Percentiles rank a stretch among this genome's conserved stretches.
phyloP scores from a whole-genome alignment of 1,140 invertebrate genomes.

The Stenopsyche tienmushanensis region DNA sequence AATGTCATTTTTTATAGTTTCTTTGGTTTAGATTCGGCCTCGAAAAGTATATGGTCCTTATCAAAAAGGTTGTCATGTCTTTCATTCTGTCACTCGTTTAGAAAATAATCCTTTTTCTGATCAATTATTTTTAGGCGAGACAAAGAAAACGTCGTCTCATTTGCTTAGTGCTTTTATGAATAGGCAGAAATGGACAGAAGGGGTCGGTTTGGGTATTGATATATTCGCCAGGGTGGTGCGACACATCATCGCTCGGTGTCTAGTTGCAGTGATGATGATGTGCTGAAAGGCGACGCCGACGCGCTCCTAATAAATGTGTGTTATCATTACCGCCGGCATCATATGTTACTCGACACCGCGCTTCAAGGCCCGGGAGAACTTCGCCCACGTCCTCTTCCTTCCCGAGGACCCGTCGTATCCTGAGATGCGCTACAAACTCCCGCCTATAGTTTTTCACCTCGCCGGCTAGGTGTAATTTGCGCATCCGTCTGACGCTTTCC shows the following conservation, averaged over 20 bases:
- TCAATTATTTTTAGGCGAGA: not conserved
- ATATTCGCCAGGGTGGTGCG: not conserved
- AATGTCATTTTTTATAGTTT: no score
- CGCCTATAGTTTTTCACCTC: no score
- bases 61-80: no score
- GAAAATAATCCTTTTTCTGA: not conserved
- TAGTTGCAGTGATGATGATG: constrained; percentile 2
- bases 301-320: constrained; percentile 24
- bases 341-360: constrained; percentile 12
- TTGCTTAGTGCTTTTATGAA: no score
- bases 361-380: not conserved
- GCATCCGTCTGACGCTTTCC: no score
- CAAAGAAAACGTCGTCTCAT: not conserved
- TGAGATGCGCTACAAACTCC: no score
- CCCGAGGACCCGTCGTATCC: no score
- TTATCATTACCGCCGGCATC: constrained; percentile 21
- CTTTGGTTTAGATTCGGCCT: no score
- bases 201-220: not conserved
- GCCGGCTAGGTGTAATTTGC: no score
- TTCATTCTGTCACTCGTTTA: not conserved
- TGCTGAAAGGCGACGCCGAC: constrained; percentile 10
- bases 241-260: constrained; percentile 18
- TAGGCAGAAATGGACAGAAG: no score
- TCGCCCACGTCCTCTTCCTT: no score
- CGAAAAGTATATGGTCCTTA: no score